Evolutionary conservation across 2,888 invertebrate species (phyloP), one percentile per base, ranked within the genome.

Genomic region (Eumacrocentrus americanus): DNA sequence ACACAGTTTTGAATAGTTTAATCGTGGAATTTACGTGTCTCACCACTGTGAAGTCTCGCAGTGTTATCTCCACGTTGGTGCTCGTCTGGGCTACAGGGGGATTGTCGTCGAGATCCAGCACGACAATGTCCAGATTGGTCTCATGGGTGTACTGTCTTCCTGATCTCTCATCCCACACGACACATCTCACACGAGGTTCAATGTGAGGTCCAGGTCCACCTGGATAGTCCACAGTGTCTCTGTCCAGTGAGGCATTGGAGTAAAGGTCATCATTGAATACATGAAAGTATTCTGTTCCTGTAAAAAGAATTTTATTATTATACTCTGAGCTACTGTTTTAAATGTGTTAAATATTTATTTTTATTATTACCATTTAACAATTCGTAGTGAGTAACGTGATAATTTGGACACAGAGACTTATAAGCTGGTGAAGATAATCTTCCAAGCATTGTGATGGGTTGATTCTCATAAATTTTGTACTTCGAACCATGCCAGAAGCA

Each of bases 21-120:
- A n/a, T n/a, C n/a, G n/a, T n/a, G n/a, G n/a, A n/a, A n/a, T n/a
- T n/a, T n/a, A n/a, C n/a, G n/a, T n/a, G n/a, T n/a, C 69, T 73
- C 65, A 79, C 80, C 70, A 65, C 63, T 2, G 60, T 66, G 48
- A 80, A 79, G n/a, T 78, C 77, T 4, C 68, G 55, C 22, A 83
- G 69, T 20, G 68, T 68, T 42, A 82, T 76, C 23, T 72, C 69
- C n/a, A 81, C 63, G 29, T 65, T 74, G 51, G 70, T 69, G 25
- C 72, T 67, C 1, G 74, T 75, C 58, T 83, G 82, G 7, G 78
- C 70, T n/a, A 72, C 63, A 0, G 83, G 83, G 1, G 81, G 79
- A 74, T 83, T 83, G 65, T 83, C 83, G 65, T 84, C 81, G 47
- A 83, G 81, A 66, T 86, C 84, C 65, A 86, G 79, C 29, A 87